Percentiles rank a stretch among this genome's conserved stretches.
phyloP scores from a whole-genome alignment of 1,140 invertebrate genomes.

The Phortica variegata region DNA sequence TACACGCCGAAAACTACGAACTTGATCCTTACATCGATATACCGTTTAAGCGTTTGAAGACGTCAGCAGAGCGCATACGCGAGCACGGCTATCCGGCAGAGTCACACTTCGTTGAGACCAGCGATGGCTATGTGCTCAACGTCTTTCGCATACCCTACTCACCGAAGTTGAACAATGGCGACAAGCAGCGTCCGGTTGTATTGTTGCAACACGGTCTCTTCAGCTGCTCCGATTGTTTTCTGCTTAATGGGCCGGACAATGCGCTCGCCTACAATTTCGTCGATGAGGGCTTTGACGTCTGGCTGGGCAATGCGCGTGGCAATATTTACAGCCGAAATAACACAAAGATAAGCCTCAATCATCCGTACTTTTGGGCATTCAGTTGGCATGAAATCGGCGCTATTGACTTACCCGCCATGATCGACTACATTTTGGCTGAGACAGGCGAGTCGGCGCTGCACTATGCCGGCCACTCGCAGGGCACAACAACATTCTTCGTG shows the following conservation, averaged over 20 bases:
- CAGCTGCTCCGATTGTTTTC: constrained; percentile 75
- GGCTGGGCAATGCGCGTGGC: constrained; percentile 64
- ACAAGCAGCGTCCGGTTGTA: constrained; percentile 57
- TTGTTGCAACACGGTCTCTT: constrained; percentile 77
- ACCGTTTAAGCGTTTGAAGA: constrained; percentile 36
- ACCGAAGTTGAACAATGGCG: constrained; percentile 25
- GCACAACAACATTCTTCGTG: constrained; percentile 62
- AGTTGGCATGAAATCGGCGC: constrained; percentile 69
- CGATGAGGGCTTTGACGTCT: constrained; percentile 73
- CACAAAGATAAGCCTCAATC: constrained; percentile 59
- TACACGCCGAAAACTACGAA: constrained; percentile 1
- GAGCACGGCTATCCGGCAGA: constrained; percentile 61
- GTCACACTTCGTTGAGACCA: constrained; percentile 58
- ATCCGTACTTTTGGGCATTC: constrained; percentile 64
- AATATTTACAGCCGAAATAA: constrained; percentile 67
- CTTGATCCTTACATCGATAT: constrained; percentile 37
- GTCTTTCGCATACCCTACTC: constrained; percentile 60
- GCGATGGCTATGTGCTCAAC: constrained; percentile 61
- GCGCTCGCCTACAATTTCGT: constrained; percentile 62
- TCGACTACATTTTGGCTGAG: constrained; percentile 66
- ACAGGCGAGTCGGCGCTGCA: constrained; percentile 61
- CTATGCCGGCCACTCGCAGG: constrained; percentile 69
- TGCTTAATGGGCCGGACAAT: constrained; percentile 68
- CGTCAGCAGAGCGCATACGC: constrained; percentile 41
- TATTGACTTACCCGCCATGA: constrained; percentile 68